Conservation (phyloP, 2,888 invertebrate species). For the Chaetoderma sp. region DNA sequence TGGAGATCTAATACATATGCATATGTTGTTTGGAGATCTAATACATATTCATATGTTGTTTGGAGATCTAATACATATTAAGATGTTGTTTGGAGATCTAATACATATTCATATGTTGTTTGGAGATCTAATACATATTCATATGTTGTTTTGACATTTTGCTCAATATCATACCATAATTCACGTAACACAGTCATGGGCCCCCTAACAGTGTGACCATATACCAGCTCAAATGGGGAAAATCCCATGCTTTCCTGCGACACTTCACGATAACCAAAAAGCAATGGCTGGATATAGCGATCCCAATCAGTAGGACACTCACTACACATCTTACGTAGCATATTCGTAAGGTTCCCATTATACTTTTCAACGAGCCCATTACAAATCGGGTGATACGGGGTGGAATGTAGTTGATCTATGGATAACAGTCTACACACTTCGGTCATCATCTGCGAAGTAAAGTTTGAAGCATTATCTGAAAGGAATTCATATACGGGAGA, state of each 20-base stretch:
- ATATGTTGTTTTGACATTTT: no score
- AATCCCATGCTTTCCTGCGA: background rate
- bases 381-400: conserved; percentile 17
- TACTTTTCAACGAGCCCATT: conserved; percentile 21
- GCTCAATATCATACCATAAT: no score
- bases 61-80: no score
- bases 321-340: background rate
- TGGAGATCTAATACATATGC: no score
- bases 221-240: background rate
- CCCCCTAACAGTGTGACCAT: background rate
- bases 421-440: conserved; percentile 29
- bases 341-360: background rate
- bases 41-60: no score
- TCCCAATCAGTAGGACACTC: conserved; percentile 8
- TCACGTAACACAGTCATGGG: background rate
- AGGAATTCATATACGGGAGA: conserved; percentile 29
- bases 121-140: no score
- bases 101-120: no score
- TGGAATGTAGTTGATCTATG: conserved; percentile 26
- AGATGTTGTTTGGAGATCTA: no score
- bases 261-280: background rate
- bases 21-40: no score
- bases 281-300: background rate
- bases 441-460: conserved; percentile 32
- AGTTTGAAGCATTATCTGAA: conserved; percentile 36